Percentiles rank a stretch among this genome's conserved stretches.
phyloP scores from a whole-genome alignment of 1,140 invertebrate genomes.

The Platorchestia sp. region DNA sequence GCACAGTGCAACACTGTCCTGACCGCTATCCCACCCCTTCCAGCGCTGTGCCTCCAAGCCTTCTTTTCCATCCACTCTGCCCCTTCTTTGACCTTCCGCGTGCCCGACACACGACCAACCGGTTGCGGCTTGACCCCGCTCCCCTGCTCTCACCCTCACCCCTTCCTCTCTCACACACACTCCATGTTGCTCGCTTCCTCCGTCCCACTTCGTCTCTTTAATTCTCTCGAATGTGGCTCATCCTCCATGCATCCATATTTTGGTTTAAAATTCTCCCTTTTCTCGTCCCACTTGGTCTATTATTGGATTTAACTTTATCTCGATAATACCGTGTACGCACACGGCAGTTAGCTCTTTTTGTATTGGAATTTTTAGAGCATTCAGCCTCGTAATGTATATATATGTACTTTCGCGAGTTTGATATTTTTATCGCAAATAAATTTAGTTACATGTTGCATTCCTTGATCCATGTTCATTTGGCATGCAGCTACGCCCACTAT shows the following conservation, averaged over 20 bases:
- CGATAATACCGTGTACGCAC: neutral
- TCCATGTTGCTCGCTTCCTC: neutral
- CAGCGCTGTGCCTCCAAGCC: neutral
- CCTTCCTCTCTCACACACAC: neutral
- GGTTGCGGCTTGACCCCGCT: neutral
- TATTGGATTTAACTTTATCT: neutral
- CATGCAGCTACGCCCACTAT: too few relatives aligned
- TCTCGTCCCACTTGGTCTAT: neutral
- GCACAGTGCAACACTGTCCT: constrained; percentile 1
- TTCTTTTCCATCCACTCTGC: constrained; percentile 39
- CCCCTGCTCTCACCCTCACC: neutral
- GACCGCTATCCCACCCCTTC: constrained; percentile 44
- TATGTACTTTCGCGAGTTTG: too few relatives aligned
- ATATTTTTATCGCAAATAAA: too few relatives aligned
- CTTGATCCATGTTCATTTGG: too few relatives aligned
- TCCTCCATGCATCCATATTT: neutral
- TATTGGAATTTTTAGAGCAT: neutral
- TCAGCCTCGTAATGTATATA: neutral
- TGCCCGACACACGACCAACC: constrained; percentile 1
- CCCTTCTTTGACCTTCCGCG: constrained; percentile 20
- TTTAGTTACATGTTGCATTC: too few relatives aligned
- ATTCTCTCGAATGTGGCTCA: neutral
- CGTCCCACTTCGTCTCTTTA: neutral
- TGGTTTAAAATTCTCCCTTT: neutral
- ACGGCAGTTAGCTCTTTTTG: neutral